Base-by-base conservation (phyloP, 2,797 vertebrate species). In the Mastacembelus armatus region DNA sequence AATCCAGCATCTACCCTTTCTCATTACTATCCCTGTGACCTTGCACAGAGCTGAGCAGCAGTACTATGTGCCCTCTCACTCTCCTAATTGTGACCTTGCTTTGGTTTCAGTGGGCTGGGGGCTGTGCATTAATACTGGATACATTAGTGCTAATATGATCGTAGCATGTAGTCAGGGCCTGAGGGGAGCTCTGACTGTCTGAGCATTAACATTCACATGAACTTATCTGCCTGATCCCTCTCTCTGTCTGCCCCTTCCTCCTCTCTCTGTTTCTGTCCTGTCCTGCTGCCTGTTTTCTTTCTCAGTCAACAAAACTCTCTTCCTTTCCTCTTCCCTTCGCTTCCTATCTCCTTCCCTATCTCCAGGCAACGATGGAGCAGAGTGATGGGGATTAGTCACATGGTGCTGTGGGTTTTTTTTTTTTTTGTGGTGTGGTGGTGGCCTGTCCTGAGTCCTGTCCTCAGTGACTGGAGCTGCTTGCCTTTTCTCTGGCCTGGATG, bases 111-210 rank as follows among this genome's bases (percentile, higher is more conserved):
- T 40, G 57, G 55, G 66, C 67, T 62, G 21, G 30, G 55, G 80
- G 80, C 64, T 76, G 84, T 39, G 78, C 84, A 86, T 90, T 91
- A 89, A 90, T 90, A 81, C 78, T 77, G 78, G 78, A 86, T 80
- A 85, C 88, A 92, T 92, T 89, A 90, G 80, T 32, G 38, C 82
- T 90, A 91, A 92, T 93, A 92, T 89, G 89, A 92, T 91, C 85
- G 79, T 90, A 85, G 85, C 83, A 85, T 92, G 91, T 88, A 85
- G 82, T 74, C 54, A 33, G 58, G 52, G 89, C 91, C 89, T 74
- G 78, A 79, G 91, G 90, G 88, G 65, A 70, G 63, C 71, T 85
- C 77, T 88, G 91, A 92, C 92, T 91, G 88, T 90, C 85, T 85
- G 82, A 82, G 83, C 88, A 90, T 91, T 90, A 89, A 84, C 89